phyloP scores from a whole-genome alignment of 2,797 vertebrate species.

The Protonibea diacanthus region DNA sequence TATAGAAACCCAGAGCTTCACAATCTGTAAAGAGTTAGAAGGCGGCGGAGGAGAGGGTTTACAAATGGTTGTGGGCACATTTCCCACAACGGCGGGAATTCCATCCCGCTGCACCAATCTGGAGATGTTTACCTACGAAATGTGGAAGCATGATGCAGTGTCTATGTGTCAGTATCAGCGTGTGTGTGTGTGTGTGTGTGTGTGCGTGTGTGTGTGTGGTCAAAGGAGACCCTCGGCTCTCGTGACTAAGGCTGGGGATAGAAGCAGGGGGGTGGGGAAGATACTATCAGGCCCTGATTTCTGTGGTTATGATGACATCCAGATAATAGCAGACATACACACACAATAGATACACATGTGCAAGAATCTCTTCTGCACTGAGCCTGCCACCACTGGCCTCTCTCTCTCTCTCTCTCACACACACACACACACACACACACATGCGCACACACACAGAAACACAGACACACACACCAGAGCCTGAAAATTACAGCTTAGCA shows the following conservation, averaged over 20 bases:
- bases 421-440: slow-evolving; percentile 38
- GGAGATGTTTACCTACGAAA: slow-evolving; percentile 86
- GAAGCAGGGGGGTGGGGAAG: slow-evolving; percentile 79
- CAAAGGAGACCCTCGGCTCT: slow-evolving; percentile 85
- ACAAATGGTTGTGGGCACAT: slow-evolving; percentile 83
- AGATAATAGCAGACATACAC: slow-evolving; percentile 74
- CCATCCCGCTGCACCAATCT: slow-evolving; percentile 81
- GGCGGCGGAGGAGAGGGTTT: slow-evolving; percentile 72
- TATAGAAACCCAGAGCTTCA: slow-evolving; percentile 77
- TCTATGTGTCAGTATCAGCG: slow-evolving; percentile 58
- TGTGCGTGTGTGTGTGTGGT: slow-evolving; percentile 77
- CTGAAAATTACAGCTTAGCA: slow-evolving; percentile 89
- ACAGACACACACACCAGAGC: slow-evolving; percentile 82
- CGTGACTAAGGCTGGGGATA: slow-evolving; percentile 82
- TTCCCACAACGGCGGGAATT: slow-evolving; percentile 81
- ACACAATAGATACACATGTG: slow-evolving; percentile 7
- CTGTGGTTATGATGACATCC: slow-evolving; percentile 86
- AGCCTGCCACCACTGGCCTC: slow-evolving; percentile 69
- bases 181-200: slow-evolving; percentile 74
- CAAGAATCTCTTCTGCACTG: slow-evolving; percentile 43
- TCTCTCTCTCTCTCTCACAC: slow-evolving; percentile 68
- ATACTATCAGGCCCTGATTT: slow-evolving; percentile 86
- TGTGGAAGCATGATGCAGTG: slow-evolving; percentile 71
- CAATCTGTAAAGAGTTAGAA: slow-evolving; percentile 83
- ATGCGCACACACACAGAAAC: slow-evolving; percentile 53